These are phyloP conservation scores for Oopsacas minuta DNA, from an alignment of 37 sponge, comb jelly and placozoan species.

Conservation along the genomic window DNA sequence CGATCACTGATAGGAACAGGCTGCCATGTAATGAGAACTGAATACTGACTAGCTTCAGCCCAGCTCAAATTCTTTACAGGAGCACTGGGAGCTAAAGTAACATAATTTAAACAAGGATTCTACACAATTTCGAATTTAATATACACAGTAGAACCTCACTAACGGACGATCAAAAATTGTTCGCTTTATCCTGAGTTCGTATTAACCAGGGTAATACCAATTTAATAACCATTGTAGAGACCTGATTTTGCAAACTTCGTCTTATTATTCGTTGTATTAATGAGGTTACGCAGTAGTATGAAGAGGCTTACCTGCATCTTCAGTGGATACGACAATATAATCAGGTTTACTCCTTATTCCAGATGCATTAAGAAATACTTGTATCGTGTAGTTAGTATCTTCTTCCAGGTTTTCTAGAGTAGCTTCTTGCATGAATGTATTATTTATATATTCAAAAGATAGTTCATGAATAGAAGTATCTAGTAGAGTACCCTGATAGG, in stretches of 20 bases:
- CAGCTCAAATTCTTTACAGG: neutral
- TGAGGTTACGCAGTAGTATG: no score
- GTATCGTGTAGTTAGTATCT: neutral
- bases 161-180: no score
- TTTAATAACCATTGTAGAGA: no score
- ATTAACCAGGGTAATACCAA: no score
- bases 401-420: neutral
- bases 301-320: neutral
- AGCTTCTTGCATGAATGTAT: neutral
- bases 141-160: no score
- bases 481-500: neutral
- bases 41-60: neutral
- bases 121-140: no score
- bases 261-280: no score
- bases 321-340: neutral
- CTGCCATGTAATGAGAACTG: neutral
- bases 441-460: neutral
- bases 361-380: neutral
- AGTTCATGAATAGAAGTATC: neutral
- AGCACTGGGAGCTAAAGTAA: neutral
- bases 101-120: no score
- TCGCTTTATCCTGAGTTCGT: no score
- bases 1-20: neutral
- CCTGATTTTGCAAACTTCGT: no score
- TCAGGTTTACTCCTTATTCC: neutral